Conservation (phyloP, 2,888 invertebrate genomes). For the Sesia bembeciformis region DNA sequence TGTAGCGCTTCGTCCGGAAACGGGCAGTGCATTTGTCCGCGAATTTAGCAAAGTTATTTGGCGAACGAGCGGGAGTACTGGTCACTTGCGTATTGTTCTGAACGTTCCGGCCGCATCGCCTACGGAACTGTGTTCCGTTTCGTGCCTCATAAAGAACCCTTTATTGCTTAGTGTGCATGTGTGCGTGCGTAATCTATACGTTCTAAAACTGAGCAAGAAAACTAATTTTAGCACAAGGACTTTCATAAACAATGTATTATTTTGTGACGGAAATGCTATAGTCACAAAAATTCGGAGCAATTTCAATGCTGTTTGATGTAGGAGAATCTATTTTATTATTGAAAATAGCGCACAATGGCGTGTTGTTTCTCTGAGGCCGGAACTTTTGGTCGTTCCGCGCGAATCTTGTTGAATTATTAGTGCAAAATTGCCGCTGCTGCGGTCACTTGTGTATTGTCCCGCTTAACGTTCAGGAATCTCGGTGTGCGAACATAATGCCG, state of each 20-base stretch:
- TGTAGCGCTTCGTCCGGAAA: constrained; percentile 21
- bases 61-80: constrained; percentile 14
- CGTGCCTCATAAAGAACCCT: constrained; percentile 48
- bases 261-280: not conserved
- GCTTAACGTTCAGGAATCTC: constrained; percentile 20
- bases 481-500: constrained; percentile 33
- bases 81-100: constrained; percentile 38
- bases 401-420: constrained; percentile 61
- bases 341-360: constrained; percentile 26
- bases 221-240: constrained; percentile 13
- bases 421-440: constrained; percentile 45
- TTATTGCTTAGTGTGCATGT: constrained; percentile 34
- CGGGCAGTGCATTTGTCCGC: constrained; percentile 44
- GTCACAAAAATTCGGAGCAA: constrained; percentile 4
- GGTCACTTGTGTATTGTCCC: constrained; percentile 40
- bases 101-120: constrained; percentile 24
- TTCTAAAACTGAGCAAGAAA: constrained; percentile 22
- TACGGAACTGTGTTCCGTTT: constrained; percentile 36
- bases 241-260: constrained; percentile 9
- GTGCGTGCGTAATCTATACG: constrained; percentile 38
- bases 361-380: constrained; percentile 24
- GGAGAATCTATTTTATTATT: constrained; percentile 33
- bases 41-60: constrained; percentile 46
- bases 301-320: constrained; percentile 11
- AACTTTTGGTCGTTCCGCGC: constrained; percentile 49